A percentile compares a stretch with the other conserved stretches of the same genome.
Evolutionary conservation across 2,113 vertebrate genomes (phyloP).

Genomic region (Petrocephalus microphthalmus): DNA sequence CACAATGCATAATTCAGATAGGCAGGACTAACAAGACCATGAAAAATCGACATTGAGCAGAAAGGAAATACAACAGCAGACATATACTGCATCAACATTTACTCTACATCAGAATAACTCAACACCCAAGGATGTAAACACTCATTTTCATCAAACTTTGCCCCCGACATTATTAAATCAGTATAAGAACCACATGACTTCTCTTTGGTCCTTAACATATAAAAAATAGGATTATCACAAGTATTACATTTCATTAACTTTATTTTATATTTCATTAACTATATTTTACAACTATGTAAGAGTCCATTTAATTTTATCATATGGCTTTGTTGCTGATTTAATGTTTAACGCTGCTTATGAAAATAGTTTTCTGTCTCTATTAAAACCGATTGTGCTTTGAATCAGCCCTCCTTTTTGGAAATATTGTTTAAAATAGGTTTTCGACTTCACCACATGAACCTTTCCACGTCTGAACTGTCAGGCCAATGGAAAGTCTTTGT

Average conservation of each 20-base stretch:
- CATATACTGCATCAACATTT: not conserved
- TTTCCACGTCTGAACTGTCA: constrained; percentile 70
- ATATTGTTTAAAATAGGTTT: not conserved
- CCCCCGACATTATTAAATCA: not conserved
- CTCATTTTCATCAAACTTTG: not conserved
- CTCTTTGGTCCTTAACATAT: not conserved
- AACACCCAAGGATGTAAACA: not conserved
- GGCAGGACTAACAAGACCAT: not conserved
- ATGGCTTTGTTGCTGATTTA: constrained; percentile 42
- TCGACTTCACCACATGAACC: constrained; percentile 87
- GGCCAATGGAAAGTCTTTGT: constrained; percentile 83
- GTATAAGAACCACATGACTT: not conserved
- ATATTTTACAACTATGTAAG: not conserved
- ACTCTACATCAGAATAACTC: not conserved
- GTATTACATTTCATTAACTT: not conserved
- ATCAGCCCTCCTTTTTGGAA: constrained; percentile 14
- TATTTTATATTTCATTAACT: not conserved
- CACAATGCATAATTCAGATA: not conserved
- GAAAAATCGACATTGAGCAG: not conserved
- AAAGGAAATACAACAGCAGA: not conserved
- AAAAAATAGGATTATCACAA: not conserved
- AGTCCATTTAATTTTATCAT: constrained; percentile 7
- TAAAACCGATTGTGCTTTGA: not conserved
- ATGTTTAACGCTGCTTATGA: not conserved
- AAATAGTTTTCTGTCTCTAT: constrained; percentile 14